Evolutionary conservation across 2,113 vertebrate species (phyloP), one percentile per base, ranked within the genome.

Genomic region (Melozone crissalis): DNA sequence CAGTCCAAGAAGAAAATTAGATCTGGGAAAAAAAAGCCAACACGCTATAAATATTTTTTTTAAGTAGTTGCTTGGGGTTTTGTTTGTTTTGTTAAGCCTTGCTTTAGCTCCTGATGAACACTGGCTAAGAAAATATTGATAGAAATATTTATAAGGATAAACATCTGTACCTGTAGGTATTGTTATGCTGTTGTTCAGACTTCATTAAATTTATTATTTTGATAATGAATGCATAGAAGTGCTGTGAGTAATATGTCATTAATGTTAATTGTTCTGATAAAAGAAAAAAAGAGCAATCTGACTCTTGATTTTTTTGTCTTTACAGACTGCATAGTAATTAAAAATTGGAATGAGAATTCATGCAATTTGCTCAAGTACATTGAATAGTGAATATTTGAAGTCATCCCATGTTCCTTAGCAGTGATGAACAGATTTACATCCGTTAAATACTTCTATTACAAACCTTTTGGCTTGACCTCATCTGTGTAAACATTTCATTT

Each of bases 241-340:
- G 63, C n/a, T 86, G 31, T 61, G 54, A 94, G 66, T 14, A 61
- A 61, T 85, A 28, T 15, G 15, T 1, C 3, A 90, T 69, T 93
- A 84, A 68, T 73, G 51, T 76, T 87, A 96, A 96, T 94, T 96
- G 84, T 92, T 94, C 95, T 93, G 90, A 93, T 97, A 66, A 94
- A 95, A 84, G 43, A 9, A 96, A 89, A 96, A 84, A 93, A 94
- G 89, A 94, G 87, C 89, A 94, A 46, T 88, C 73, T 89, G 80
- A 84, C 67, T 83, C 66, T 85, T 62, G 47, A 69, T 92, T 96
- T 96, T 85, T 86, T 74, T 74, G 72, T 90, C 90, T 91, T 75
- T 90, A 35, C 93, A 95, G 85, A 35, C 66, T 51, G 75, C 57
- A 82, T 77, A 94, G 90, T 95, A 95, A 94, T 95, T 86, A 96